Evolutionary conservation across 2,888 invertebrate genomes (phyloP).

Genomic region (Eudasyphora cyanicolor): DNA sequence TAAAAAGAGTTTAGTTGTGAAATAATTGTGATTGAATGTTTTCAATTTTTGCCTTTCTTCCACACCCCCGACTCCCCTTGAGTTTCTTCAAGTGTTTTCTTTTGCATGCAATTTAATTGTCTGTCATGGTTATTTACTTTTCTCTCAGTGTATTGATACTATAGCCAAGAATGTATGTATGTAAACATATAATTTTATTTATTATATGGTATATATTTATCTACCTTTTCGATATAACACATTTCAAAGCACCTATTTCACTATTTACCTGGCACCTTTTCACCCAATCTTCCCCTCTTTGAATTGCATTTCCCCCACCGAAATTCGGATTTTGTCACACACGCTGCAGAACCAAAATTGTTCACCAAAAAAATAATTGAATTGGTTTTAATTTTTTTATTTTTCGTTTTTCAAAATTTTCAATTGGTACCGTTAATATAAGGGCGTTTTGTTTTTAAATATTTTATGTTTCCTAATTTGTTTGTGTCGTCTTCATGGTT

Average conservation of each 20-base stretch:
- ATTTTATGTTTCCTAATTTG: constrained; percentile 1
- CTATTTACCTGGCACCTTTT: no score
- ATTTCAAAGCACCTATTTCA: constrained; percentile 1
- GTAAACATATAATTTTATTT: constrained; percentile 11
- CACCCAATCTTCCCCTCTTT: no score
- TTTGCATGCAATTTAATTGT: constrained; percentile 6
- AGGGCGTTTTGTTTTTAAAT: constrained; percentile 22
- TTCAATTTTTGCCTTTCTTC: neutral
- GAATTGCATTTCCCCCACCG: neutral
- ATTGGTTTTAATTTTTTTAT: neutral
- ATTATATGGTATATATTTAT: neutral
- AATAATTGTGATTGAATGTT: neutral
- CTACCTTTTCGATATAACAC: neutral
- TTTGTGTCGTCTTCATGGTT: neutral
- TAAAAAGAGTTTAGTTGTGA: neutral
- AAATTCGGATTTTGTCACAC: neutral
- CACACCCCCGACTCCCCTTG: neutral
- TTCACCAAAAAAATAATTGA: neutral
- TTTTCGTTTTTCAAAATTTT: neutral
- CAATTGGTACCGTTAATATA: neutral
- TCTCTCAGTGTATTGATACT: neutral
- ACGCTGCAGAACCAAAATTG: neutral
- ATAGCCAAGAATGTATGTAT: neutral
- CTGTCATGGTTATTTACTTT: constrained; percentile 11
- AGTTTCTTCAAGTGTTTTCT: neutral